Evolutionary conservation across 2,888 invertebrate species (phyloP).

Genomic region (Oxycera nigricornis): DNA sequence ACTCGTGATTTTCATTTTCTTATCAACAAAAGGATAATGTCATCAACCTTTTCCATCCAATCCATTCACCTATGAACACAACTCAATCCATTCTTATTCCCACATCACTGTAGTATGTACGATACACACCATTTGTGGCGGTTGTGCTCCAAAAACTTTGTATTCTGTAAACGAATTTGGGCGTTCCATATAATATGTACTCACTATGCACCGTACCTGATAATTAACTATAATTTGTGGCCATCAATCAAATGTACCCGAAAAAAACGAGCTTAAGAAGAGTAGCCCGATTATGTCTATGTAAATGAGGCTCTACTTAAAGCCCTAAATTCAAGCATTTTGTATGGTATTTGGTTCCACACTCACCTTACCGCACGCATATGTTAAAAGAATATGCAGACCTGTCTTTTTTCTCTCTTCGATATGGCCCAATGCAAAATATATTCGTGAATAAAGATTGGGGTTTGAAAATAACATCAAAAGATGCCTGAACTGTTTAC

Average conservation of each 20-base stretch:
- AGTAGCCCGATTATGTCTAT: background rate
- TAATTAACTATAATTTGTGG: constrained; percentile 28
- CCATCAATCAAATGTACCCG: constrained; percentile 10
- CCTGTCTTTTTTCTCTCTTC: no score
- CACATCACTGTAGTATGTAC: no score
- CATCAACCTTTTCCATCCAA: no score
- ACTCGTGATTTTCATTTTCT: no score
- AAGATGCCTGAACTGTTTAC: constrained; percentile 1
- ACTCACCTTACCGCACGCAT: background rate
- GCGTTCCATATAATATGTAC: background rate
- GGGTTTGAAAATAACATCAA: background rate
- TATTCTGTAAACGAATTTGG: background rate
- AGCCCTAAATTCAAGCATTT: background rate
- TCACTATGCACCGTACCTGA: constrained; percentile 11
- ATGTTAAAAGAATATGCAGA: background rate
- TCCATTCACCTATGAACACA: no score
- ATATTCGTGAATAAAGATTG: background rate
- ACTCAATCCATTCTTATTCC: no score
- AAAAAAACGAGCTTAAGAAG: constrained; percentile 4
- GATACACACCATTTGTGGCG: no score
- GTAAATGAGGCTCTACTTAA: background rate
- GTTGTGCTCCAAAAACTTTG: background rate
- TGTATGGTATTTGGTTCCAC: background rate
- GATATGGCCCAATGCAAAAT: background rate
- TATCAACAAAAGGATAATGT: no score